Conservation (phyloP, 2,888 invertebrate species). For the Thereva nobilitata region DNA sequence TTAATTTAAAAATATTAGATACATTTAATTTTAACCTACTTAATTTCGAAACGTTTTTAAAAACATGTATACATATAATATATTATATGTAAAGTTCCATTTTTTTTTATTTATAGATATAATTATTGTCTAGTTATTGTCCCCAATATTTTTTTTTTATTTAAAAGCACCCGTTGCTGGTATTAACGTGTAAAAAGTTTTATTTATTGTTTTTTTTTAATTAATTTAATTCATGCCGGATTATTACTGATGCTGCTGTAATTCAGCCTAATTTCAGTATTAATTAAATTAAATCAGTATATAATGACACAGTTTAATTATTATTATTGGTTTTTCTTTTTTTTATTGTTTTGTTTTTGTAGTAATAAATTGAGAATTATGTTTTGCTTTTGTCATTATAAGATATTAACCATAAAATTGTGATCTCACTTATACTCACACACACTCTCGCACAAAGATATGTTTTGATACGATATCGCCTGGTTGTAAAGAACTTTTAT, state of each 20-base stretch:
- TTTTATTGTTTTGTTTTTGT: too few relatives aligned
- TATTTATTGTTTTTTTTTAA: conserved; percentile 18
- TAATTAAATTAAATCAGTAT: too few relatives aligned
- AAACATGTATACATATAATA: conserved; percentile 19
- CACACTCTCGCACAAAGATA: conserved; percentile 53
- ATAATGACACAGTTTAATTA: too few relatives aligned
- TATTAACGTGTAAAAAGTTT: conserved; percentile 15
- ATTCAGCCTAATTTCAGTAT: too few relatives aligned
- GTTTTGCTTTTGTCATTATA: not conserved
- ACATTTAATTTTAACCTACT: too few relatives aligned
- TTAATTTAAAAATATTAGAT: too few relatives aligned
- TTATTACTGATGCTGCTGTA: too few relatives aligned
- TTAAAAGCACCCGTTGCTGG: conserved; percentile 28
- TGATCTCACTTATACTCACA: conserved; percentile 30
- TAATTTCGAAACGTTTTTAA: conserved; percentile 16
- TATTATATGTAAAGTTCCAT: conserved; percentile 1
- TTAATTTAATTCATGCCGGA: too few relatives aligned
- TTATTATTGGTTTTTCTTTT: too few relatives aligned
- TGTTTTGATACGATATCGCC: conserved; percentile 60
- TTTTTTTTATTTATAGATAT: not conserved
- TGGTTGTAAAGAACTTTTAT: conserved; percentile 49
- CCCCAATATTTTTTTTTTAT: conserved; percentile 22
- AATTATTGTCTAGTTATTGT: conserved; percentile 33
- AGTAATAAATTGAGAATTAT: too few relatives aligned
- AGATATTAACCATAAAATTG: conserved; percentile 20